Conservation (phyloP, 2,888 invertebrate species). For the Alcis repandata region DNA sequence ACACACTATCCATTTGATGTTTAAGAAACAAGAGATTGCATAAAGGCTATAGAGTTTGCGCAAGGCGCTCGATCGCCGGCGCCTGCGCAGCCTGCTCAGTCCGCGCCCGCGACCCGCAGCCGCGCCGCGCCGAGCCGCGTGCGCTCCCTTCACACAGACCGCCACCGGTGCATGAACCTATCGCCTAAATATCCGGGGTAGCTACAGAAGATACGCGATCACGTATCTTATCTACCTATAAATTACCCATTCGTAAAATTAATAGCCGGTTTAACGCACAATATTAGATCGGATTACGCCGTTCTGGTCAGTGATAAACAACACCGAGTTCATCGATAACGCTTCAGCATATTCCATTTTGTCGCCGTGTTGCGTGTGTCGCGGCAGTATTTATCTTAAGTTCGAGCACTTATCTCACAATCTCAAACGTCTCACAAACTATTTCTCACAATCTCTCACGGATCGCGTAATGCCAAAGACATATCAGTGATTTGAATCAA, state of each 20-base stretch:
- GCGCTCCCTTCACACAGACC: conserved; percentile 2
- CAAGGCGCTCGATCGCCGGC: conserved; percentile 54
- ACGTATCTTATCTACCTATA: conserved; percentile 26
- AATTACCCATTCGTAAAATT: conserved; percentile 33
- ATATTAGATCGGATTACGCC: conserved; percentile 38
- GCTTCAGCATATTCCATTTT: conserved; percentile 51
- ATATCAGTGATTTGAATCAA: conserved; percentile 41
- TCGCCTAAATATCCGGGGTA: conserved; percentile 9
- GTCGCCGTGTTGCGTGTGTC: conserved; percentile 47
- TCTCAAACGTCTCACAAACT: conserved; percentile 20
- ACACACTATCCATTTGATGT: conserved; percentile 58
- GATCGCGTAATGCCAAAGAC: conserved; percentile 5
- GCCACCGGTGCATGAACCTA: neutral
- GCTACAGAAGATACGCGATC: conserved; percentile 2
- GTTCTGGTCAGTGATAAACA: conserved; percentile 53
- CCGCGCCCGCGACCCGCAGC: conserved; percentile 46
- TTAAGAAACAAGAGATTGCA: conserved; percentile 71
- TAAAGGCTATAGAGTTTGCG: conserved; percentile 74
- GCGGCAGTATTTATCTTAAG: conserved; percentile 52
- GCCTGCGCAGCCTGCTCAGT: conserved; percentile 33
- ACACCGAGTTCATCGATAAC: conserved; percentile 60
- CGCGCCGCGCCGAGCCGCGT: conserved; percentile 43
- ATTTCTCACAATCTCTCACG: conserved; percentile 18
- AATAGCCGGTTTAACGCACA: conserved; percentile 41
- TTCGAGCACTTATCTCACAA: conserved; percentile 41